Evolutionary conservation across 2,888 invertebrate species (phyloP).

Genomic region (Cephus nigrinus): DNA sequence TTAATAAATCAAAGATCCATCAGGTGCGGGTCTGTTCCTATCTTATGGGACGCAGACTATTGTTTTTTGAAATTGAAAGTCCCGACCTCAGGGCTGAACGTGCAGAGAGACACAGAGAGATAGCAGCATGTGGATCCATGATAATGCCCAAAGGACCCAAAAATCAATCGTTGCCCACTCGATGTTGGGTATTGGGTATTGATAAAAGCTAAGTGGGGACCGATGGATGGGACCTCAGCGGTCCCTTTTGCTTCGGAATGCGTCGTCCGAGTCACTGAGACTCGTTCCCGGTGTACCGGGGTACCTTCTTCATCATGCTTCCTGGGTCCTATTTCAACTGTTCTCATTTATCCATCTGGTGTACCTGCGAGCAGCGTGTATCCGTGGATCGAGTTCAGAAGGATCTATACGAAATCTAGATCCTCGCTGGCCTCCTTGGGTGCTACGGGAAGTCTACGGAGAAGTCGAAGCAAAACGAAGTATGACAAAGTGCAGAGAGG

Average conservation of each 20-base stretch:
- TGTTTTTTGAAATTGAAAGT: neutral
- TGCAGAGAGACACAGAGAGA: neutral
- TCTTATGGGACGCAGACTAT: neutral
- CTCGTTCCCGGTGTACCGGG: slow-evolving; percentile 10
- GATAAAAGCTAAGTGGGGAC: slow-evolving; percentile 47
- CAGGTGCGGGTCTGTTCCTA: neutral
- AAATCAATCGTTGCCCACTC: neutral
- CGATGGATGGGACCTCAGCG: slow-evolving; percentile 29
- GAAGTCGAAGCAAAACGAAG: slow-evolving; percentile 6
- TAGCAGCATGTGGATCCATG: neutral
- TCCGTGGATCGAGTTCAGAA: neutral
- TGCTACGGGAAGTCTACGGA: slow-evolving; percentile 1
- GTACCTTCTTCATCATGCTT: neutral
- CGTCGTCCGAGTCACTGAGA: slow-evolving; percentile 18
- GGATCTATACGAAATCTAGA: neutral
- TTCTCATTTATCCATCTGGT: neutral
- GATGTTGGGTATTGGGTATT: slow-evolving; percentile 26
- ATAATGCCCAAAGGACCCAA: neutral
- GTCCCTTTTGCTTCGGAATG: slow-evolving; percentile 33
- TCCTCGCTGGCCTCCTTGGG: neutral
- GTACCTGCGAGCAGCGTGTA: too few relatives aligned
- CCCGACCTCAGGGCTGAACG: neutral
- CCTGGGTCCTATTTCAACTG: neutral
- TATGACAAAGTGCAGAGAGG: slow-evolving; percentile 5
- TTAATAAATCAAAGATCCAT: neutral